Percentiles rank a stretch among this genome's conserved stretches.
phyloP scores from a whole-genome alignment of 1,140 invertebrate species.

The Neodiprion lecontei region DNA sequence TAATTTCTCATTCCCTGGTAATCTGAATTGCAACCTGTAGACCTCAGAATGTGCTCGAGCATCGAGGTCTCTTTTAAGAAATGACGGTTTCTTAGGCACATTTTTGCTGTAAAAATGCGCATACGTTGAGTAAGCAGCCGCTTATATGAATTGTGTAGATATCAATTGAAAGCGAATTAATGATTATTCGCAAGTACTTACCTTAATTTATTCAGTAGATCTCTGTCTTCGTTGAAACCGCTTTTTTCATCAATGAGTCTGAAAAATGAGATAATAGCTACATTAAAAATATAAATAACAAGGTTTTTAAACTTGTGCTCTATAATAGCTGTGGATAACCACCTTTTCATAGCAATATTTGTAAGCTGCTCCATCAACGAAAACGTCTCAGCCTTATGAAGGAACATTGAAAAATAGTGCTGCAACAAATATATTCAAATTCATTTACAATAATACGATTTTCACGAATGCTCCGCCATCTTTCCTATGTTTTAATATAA shows the following conservation, averaged over 20 bases:
- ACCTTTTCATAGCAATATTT: conserved; percentile 96
- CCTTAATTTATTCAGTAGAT: conserved; percentile 81
- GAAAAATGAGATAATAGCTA: conserved; percentile 39
- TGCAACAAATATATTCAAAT: conserved; percentile 54
- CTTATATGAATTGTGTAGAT: no score
- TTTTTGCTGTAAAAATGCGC: conserved; percentile 70
- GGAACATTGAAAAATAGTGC: conserved; percentile 90
- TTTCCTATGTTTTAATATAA: no score
- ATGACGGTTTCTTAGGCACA: conserved; percentile 85
- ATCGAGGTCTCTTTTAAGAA: conserved; percentile 93
- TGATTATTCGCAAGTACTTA: conserved; percentile 41
- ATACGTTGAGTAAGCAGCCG: not conserved
- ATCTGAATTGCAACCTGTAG: conserved; percentile 83
- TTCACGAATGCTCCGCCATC: no score
- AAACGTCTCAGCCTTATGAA: conserved; percentile 89
- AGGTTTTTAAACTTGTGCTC: conserved; percentile 34
- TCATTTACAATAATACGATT: not conserved
- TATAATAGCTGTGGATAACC: conserved; percentile 44
- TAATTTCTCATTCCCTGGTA: conserved; percentile 88
- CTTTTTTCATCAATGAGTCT: conserved; percentile 87
- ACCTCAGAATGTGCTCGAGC: conserved; percentile 90
- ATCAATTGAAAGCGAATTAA: no score
- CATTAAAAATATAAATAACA: conserved; percentile 15
- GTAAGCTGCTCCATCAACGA: conserved; percentile 92
- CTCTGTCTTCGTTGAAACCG: conserved; percentile 84